phyloP scores from a whole-genome alignment of 2,797 vertebrate genomes.

The Etheostoma nigrum region DNA sequence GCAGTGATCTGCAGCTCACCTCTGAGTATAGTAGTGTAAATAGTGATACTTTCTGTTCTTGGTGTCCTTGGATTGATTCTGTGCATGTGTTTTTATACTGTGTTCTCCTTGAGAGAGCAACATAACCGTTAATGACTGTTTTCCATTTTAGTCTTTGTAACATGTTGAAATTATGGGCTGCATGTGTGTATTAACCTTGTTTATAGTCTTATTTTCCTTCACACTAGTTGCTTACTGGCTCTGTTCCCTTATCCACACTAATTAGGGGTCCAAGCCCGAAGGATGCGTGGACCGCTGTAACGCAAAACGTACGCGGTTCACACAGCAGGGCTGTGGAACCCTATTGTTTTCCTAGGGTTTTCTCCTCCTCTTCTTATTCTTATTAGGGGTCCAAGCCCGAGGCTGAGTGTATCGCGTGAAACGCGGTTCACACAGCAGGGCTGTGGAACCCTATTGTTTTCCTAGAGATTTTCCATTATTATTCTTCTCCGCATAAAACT shows the following conservation, averaged over 20 bases:
- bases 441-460: no score
- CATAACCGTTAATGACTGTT: background rate
- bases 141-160: conserved; percentile 1
- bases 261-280: background rate
- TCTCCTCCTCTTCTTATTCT: no score
- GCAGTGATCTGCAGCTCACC: conserved; percentile 13
- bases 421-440: no score
- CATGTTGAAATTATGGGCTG: conserved; percentile 3
- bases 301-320: no score
- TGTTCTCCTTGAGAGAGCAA: background rate
- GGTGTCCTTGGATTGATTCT: background rate
- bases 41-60: background rate
- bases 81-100: background rate
- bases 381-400: no score
- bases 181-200: conserved; percentile 5
- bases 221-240: background rate
- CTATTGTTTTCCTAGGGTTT: no score
- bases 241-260: background rate
- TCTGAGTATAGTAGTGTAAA: background rate
- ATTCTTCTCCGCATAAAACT: no score
- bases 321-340: no score
- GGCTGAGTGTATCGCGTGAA: no score
- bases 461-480: no score
- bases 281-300: no score
- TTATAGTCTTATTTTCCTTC: conserved; percentile 11